Evolutionary conservation across 2,797 vertebrate species (phyloP).

Genomic region (Anomalospiza imberbis): DNA sequence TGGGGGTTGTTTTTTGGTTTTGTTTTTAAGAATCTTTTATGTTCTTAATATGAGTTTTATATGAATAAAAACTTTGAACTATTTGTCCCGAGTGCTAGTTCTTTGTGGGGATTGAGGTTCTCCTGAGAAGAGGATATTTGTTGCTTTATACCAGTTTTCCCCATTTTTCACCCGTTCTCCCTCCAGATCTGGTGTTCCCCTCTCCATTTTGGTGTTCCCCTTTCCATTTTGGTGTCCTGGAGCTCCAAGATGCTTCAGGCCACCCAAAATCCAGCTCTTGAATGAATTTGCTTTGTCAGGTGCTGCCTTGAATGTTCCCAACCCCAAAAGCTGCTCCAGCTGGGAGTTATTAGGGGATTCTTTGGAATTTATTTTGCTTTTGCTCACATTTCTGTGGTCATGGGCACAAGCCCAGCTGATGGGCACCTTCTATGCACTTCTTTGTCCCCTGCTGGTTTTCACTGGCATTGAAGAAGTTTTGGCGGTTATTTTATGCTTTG

Average conservation of each 20-base stretch:
- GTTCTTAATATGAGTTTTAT: conserved; percentile 81
- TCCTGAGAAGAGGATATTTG: no score
- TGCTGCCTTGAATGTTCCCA: not conserved
- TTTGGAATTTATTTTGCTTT: not conserved
- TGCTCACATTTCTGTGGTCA: rapidly evolving
- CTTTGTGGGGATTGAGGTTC: not conserved
- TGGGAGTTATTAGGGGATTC: not conserved
- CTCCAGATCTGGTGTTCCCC: rapidly evolving
- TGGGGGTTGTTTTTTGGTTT: conserved; percentile 5
- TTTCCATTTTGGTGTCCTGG: not conserved
- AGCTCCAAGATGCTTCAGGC: not conserved
- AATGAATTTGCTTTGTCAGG: not conserved
- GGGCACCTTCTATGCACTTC: not conserved
- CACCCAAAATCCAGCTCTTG: not conserved
- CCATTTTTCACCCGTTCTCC: not conserved
- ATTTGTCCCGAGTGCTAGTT: not conserved
- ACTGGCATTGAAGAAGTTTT: not conserved
- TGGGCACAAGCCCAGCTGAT: not conserved
- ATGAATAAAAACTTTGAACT: conserved; percentile 81
- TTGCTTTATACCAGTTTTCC: not conserved
- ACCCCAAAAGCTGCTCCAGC: not conserved
- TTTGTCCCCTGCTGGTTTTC: not conserved
- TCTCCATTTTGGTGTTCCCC: not conserved
- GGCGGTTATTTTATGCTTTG: not conserved
- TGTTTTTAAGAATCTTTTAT: conserved; percentile 74